Base-by-base conservation (phyloP, 2,888 invertebrate species). In the Amiota communis region DNA sequence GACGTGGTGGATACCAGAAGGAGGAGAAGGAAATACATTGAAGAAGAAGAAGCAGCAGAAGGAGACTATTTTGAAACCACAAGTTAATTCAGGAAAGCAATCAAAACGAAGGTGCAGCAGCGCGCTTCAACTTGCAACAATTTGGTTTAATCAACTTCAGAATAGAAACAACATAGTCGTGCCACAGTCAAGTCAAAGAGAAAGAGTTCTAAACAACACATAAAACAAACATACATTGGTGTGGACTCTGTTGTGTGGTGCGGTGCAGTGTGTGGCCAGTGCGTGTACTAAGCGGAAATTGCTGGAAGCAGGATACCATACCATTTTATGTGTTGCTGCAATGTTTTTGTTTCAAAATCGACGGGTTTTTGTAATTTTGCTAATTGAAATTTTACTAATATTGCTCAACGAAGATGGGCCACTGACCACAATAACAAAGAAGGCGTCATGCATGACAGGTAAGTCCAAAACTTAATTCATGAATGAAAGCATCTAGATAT, bases 311-410 rank as follows among this genome's bases (percentile, higher is more conserved):
- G 80, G 78, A 81, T 75, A n/a, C 59, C 70, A 80, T 77, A 82
- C 74, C 73, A 73, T 84, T 51, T n/a, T 51, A 12, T n/a, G 53
- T n/a, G 36, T 48, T 65, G 94, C 94, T 94, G 94, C 94, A 93
- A 92, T 93, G 92, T 92, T 92, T 93, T 92, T 93, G 92, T 92
- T 86, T 82, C 80, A 93, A 92, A 93, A 85, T 78, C 92, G 92
- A 92, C 80, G 79, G 75, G 93, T 92, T 91, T 92, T 92, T 91
- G 90, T 92, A 91, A 91, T 91, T 91, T 89, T 92, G 90, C 90
- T 92, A 83, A 87, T 88, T 85, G 87, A 84, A 83, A 85, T 88
- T 75, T 80, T 87, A 78, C 82, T 85, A 79, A 81, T 84, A 75
- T 79, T 86, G 79, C 80, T 87, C 75, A 80, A 79, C 77, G 80